A percentile compares a stretch with the other conserved stretches of the same genome.
Conservation (phyloP, 2,113 vertebrate species). For the Phaethornis superciliosus region DNA sequence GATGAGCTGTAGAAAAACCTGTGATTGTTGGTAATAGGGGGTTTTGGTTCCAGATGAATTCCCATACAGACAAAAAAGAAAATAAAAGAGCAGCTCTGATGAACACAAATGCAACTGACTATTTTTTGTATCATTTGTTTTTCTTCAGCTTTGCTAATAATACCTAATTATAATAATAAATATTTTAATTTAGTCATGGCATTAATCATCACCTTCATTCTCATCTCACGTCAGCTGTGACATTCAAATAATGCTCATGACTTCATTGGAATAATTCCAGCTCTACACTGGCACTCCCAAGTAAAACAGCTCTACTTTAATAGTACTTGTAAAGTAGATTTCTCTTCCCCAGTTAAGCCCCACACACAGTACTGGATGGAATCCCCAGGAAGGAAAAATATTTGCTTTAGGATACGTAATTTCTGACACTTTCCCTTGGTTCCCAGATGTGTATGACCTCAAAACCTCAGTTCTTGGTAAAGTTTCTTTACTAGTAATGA, state of each 20-base stretch:
- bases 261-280: constrained; percentile 15
- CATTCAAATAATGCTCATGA: constrained; percentile 53
- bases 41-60: not conserved
- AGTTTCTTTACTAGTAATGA: not conserved
- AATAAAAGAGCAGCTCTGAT: not conserved
- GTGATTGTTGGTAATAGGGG: not conserved
- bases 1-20: not conserved
- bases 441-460: not conserved
- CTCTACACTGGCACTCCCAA: not conserved
- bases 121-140: constrained; percentile 34
- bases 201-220: constrained; percentile 62
- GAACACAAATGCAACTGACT: not conserved
- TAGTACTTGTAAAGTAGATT: not conserved
- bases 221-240: constrained; percentile 46
- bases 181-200: constrained; percentile 59
- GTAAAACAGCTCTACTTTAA: not conserved
- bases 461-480: not conserved
- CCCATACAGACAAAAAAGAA: not conserved
- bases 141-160: constrained; percentile 48
- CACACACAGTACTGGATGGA: not conserved
- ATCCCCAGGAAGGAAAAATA: not conserved
- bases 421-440: not conserved
- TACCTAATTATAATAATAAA: constrained; percentile 53
- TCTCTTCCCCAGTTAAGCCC: not conserved
- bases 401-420: not conserved